These are phyloP conservation scores for Drosophila sulfurigaster DNA, from an alignment of 1,140 invertebrate genomes.

Conservation along the genomic window DNA sequence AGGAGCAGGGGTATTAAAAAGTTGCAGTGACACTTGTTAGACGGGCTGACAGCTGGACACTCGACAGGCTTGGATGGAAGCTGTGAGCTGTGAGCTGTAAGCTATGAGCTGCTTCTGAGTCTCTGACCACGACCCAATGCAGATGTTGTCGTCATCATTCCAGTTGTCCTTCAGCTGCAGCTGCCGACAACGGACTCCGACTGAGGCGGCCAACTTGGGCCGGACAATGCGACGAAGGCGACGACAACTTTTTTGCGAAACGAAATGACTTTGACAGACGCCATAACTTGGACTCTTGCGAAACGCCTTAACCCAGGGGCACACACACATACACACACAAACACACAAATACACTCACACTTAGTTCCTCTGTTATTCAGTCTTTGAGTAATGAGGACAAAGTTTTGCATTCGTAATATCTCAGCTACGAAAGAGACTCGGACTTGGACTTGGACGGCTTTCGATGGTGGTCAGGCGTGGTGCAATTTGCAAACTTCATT, in stretches of 20 bases:
- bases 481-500: constrained; percentile 84
- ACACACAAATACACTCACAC: constrained; percentile 8
- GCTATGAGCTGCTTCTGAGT: constrained; percentile 9
- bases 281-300: constrained; percentile 76
- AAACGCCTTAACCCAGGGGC: constrained; percentile 80
- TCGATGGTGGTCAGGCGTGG: constrained; percentile 78
- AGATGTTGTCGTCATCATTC: constrained; percentile 74
- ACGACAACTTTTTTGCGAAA: constrained; percentile 71
- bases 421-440: constrained; percentile 16
- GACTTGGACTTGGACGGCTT: constrained; percentile 42
- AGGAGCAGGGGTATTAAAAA: constrained; percentile 49
- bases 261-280: constrained; percentile 80
- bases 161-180: constrained; percentile 76
- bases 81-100: constrained; percentile 27
- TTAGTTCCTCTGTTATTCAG: constrained; percentile 16
- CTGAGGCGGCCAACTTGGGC: constrained; percentile 50
- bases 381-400: constrained; percentile 78
- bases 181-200: constrained; percentile 60
- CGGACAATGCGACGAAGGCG: constrained; percentile 51
- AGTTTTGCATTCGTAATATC: constrained; percentile 79
- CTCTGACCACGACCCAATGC: constrained; percentile 61
- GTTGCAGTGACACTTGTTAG: constrained; percentile 82
- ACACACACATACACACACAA: constrained; percentile 31
- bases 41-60: constrained; percentile 78
- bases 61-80: constrained; percentile 31